Evolutionary conservation across 2,797 vertebrate genomes (phyloP).

Genomic region (Catamblyrhynchus diadema): DNA sequence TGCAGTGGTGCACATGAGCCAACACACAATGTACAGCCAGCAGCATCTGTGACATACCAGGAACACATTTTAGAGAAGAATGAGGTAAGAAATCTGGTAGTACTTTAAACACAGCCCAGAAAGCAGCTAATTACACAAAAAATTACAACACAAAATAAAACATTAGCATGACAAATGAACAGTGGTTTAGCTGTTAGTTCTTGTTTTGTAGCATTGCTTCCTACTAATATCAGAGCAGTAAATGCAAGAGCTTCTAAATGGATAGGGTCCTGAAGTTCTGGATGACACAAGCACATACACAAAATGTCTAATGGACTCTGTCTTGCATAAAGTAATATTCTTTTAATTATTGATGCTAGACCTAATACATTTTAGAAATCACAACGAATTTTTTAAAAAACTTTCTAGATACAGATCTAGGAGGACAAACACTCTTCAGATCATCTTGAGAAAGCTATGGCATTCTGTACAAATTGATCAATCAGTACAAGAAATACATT

Average conservation of each 20-base stretch:
- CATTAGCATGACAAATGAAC: background rate
- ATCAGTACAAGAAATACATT: background rate
- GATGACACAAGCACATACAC: background rate
- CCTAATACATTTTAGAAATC: background rate
- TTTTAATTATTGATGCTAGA: background rate
- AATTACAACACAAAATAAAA: background rate
- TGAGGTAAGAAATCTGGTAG: background rate
- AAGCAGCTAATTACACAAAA: background rate
- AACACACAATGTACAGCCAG: fast-evolving
- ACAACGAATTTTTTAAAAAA: background rate
- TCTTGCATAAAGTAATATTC: background rate
- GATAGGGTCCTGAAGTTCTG: background rate
- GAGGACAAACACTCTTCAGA: background rate
- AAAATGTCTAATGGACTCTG: background rate
- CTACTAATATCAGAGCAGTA: background rate
- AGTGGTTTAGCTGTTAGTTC: background rate
- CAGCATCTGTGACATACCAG: background rate
- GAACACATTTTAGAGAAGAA: background rate
- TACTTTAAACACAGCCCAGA: background rate
- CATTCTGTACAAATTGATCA: background rate
- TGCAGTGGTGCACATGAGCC: background rate
- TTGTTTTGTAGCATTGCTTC: background rate
- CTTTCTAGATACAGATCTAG: background rate
- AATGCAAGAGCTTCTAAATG: background rate
- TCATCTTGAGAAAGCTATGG: background rate